Conservation (phyloP, 1,140 invertebrate genomes). For the Calliphora vicina region DNA sequence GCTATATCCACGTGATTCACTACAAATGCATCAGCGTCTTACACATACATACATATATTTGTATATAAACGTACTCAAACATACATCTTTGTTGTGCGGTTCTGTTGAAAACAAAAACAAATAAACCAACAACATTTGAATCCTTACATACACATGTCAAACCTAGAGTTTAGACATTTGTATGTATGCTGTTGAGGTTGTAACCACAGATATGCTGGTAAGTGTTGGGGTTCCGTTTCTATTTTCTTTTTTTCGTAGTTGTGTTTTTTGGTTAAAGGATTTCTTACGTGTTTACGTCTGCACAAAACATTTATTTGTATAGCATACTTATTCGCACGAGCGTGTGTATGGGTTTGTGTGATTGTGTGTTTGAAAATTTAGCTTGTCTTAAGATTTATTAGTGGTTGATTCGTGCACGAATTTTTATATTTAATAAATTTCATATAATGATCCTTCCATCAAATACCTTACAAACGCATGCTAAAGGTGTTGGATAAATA, state of each 20-base stretch:
- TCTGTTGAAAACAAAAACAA: not conserved
- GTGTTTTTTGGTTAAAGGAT: conserved; percentile 12
- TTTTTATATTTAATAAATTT: conserved; percentile 17
- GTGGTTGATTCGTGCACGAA: conserved; percentile 19
- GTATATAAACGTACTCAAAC: too few relatives aligned
- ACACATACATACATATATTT: too few relatives aligned
- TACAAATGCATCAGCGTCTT: not conserved
- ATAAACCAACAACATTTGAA: not conserved
- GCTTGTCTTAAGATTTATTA: conserved; percentile 10
- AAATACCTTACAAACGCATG: not conserved
- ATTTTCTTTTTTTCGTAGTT: not conserved
- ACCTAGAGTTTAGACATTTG: not conserved
- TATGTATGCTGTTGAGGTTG: not conserved
- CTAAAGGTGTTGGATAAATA: not conserved
- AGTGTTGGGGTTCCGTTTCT: not conserved
- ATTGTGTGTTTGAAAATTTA: not conserved
- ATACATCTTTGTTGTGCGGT: not conserved
- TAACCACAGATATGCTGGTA: not conserved
- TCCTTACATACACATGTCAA: not conserved
- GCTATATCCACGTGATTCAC: not conserved
- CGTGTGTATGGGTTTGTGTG: not conserved
- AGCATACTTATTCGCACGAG: not conserved
- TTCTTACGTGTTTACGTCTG: conserved; percentile 5
- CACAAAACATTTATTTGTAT: not conserved
- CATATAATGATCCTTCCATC: not conserved